Percentiles rank a stretch among this genome's conserved stretches.
These are phyloP conservation scores for Rhabdomys dilectus DNA, from an alignment of 2,113 vertebrate genomes.

Conservation along the genomic window DNA sequence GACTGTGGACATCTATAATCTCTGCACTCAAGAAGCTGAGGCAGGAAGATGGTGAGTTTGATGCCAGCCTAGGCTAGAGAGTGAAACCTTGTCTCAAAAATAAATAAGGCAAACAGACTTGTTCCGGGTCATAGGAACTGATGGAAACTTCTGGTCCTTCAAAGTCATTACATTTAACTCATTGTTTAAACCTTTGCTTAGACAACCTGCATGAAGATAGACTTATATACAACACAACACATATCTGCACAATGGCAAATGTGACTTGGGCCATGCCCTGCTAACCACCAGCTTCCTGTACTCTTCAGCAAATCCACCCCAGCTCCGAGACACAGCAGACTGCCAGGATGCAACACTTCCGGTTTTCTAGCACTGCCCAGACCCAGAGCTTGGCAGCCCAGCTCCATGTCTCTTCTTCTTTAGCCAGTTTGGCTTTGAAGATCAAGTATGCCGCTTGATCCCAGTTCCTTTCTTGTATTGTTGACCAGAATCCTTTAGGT, in stretches of 20 bases:
- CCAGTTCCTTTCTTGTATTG: not conserved
- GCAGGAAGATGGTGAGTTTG: not conserved
- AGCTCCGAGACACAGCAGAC: not conserved
- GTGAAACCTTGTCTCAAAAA: not conserved
- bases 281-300: rapidly evolving
- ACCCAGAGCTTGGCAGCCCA: not conserved
- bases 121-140: not conserved
- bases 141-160: not conserved
- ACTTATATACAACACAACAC: too few relatives aligned
- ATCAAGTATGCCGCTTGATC: not conserved
- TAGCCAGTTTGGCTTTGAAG: not conserved
- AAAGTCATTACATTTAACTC: not conserved
- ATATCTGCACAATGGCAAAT: not conserved
- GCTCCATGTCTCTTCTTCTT: not conserved
- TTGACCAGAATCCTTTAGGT: not conserved
- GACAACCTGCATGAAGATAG: not conserved
- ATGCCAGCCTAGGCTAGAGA: not conserved
- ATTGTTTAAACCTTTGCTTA: not conserved
- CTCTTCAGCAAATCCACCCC: not conserved
- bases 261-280: too few relatives aligned
- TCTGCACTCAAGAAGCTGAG: not conserved
- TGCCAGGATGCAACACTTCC: not conserved
- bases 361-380: not conserved
- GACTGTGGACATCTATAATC: not conserved
- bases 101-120: not conserved